Evolutionary conservation across 2,888 invertebrate genomes (phyloP).

Genomic region (Merodon equestris): DNA sequence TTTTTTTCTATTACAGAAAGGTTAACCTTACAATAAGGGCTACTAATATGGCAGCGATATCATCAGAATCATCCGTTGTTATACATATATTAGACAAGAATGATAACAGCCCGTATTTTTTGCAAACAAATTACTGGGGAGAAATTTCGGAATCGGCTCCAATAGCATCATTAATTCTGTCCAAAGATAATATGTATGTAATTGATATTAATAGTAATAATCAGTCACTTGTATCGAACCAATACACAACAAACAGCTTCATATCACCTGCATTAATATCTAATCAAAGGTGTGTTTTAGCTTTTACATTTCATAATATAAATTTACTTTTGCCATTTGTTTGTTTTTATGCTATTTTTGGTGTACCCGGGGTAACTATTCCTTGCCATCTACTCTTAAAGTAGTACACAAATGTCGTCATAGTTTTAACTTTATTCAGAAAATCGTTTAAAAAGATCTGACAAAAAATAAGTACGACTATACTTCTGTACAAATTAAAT

Average conservation of each 20-base stretch:
- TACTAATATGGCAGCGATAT: conserved; percentile 90
- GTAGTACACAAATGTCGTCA: no score
- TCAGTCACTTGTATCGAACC: conserved; percentile 12
- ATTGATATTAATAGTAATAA: conserved; percentile 9
- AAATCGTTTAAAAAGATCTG: conserved; percentile 1
- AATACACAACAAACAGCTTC: conserved; percentile 9
- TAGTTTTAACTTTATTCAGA: background rate
- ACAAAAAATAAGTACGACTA: no score
- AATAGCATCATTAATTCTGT: conserved; percentile 86
- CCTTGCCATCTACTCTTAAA: no score
- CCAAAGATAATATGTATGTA: conserved; percentile 77
- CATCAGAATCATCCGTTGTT: conserved; percentile 85
- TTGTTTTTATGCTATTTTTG: no score
- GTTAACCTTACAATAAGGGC: conserved; percentile 92
- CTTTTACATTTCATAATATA: no score
- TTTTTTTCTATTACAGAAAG: conserved; percentile 75
- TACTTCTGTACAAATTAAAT: no score
- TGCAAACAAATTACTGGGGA: conserved; percentile 84
- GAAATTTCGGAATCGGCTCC: conserved; percentile 87
- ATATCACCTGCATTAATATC: conserved; percentile 22
- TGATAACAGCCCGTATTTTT: conserved; percentile 89
- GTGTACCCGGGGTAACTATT: no score
- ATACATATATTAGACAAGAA: conserved; percentile 94
- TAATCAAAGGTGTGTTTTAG: conserved; percentile 47
- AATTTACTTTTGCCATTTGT: no score